These are phyloP conservation scores for Melinopterus prodromus DNA, from an alignment of 2,888 invertebrate species.

Conservation along the genomic window DNA sequence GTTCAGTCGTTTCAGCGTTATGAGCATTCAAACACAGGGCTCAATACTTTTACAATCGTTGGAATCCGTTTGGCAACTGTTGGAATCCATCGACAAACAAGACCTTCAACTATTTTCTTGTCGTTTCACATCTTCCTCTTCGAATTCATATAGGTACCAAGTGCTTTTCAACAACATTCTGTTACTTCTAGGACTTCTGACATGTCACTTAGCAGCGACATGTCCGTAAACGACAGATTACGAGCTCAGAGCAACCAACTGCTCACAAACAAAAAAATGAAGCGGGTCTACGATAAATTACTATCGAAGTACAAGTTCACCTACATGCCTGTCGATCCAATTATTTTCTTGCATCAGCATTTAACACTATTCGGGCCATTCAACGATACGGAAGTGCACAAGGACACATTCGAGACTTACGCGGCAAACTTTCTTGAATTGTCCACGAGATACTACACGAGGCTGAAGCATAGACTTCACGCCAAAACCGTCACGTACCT, in stretches of 20 bases:
- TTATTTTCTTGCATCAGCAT: slow-evolving; percentile 23
- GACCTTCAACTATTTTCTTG: too few species aligned
- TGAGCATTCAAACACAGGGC: too few species aligned
- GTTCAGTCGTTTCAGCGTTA: too few species aligned
- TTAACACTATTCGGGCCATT: not conserved
- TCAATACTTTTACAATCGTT: too few species aligned
- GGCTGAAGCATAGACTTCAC: slow-evolving; percentile 14
- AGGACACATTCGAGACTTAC: slow-evolving; percentile 26
- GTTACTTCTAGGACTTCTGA: not conserved
- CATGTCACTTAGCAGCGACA: not conserved
- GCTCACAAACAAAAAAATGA: slow-evolving; percentile 13
- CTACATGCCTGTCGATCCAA: slow-evolving; percentile 27
- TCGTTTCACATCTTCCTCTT: too few species aligned
- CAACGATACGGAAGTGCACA: not conserved
- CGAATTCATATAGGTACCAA: too few species aligned
- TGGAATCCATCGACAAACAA: too few species aligned
- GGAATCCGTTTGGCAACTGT: too few species aligned
- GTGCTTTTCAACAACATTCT: not conserved
- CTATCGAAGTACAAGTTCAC: slow-evolving; percentile 29
- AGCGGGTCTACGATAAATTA: slow-evolving; percentile 16
- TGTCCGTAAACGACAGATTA: not conserved
- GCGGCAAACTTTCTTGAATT: slow-evolving; percentile 24
- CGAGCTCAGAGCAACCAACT: not conserved
- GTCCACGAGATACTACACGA: slow-evolving; percentile 27
- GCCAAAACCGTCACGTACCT: slow-evolving; percentile 16